Base-by-base conservation (phyloP, 2,113 vertebrate genomes). In the Dipodomys spectabilis region DNA sequence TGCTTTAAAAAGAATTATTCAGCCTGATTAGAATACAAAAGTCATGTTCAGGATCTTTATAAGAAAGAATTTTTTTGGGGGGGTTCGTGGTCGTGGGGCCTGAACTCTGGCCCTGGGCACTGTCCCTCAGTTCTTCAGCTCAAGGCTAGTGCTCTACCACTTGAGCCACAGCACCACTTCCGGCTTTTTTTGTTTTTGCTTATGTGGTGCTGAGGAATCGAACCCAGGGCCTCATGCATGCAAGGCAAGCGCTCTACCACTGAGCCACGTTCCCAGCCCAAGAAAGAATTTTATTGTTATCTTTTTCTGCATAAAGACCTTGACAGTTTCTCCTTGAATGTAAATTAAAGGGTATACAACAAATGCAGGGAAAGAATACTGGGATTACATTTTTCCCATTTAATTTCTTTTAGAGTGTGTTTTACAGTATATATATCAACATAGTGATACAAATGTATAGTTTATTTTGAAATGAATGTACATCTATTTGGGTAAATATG, bases 381-480 rank as follows among this genome's bases (percentile, higher is more conserved):
- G 75, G 16, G 60, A 72, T 75, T 82, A 85, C 1, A 60, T 62
- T 25, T 82, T 78, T 13, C 39, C 68, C 78, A 69, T 79, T 91
- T 93, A 39, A 7, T 71, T 86, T n/a, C 32, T 62, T 74, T 65
- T 72, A 69, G 32, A 28, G 39, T 44, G 25, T 22, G 86, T 71
- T 39, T 39, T 39, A 39, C 39, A 39, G 39, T 39, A 39, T 39
- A 39, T 39, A 6, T 39, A 72, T 82, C 5, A 49, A 8, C 20
- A 16, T 45, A 71, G 7, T 62, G 89, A 5, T 32, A 72, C 6
- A 82, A 16, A 39, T 49, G 72, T 62, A 71, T 11, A 62, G 27
- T 83, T 90, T 95, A 60, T 64, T 77, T 89, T 81, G 68, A 79
- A 79, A 88, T 83, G 28, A 91, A 90, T n/a, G 71, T 82, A 32